These are phyloP conservation scores for Deladenus siricidicola DNA, from an alignment of 2,888 invertebrate species.

Conservation along the genomic window DNA sequence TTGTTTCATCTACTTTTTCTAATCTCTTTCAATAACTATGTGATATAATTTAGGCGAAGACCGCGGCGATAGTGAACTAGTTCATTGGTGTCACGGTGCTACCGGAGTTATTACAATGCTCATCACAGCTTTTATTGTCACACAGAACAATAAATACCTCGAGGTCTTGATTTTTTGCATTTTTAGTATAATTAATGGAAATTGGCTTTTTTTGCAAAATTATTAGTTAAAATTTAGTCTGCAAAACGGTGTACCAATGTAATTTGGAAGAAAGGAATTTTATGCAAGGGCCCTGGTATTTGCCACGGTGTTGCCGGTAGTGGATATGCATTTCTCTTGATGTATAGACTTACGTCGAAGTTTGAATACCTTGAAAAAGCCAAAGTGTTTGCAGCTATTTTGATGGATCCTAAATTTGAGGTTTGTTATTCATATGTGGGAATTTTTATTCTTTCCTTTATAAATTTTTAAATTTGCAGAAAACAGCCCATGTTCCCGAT, in stretches of 20 bases:
- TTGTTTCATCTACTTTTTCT: too few species aligned
- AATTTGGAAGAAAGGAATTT: slow-evolving; percentile 73
- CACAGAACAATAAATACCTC: slow-evolving; percentile 66
- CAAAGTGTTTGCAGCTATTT: slow-evolving; percentile 68
- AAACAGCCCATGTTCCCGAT: slow-evolving; percentile 69
- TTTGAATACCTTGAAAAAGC: slow-evolving; percentile 57
- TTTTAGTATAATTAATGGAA: neutral
- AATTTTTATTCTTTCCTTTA: neutral
- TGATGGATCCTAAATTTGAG: slow-evolving; percentile 57
- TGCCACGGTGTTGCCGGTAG: slow-evolving; percentile 79
- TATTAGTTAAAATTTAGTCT: slow-evolving; percentile 60
- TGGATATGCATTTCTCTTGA: slow-evolving; percentile 67
- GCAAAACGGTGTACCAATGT: slow-evolving; percentile 67
- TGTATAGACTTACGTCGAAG: slow-evolving; percentile 66
- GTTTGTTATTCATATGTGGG: slow-evolving; percentile 1
- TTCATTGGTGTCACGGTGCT: slow-evolving; percentile 71
- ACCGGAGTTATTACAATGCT: slow-evolving; percentile 69
- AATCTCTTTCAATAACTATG: neutral
- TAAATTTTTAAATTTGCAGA: slow-evolving; percentile 59
- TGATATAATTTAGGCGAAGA: neutral
- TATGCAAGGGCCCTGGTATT: slow-evolving; percentile 76
- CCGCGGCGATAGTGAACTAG: slow-evolving; percentile 20
- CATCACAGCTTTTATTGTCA: slow-evolving; percentile 70
- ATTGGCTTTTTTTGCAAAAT: neutral
- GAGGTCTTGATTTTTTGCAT: slow-evolving; percentile 58